Evolutionary conservation across 2,113 vertebrate genomes (phyloP).

Genomic region (Podilymbus podiceps): DNA sequence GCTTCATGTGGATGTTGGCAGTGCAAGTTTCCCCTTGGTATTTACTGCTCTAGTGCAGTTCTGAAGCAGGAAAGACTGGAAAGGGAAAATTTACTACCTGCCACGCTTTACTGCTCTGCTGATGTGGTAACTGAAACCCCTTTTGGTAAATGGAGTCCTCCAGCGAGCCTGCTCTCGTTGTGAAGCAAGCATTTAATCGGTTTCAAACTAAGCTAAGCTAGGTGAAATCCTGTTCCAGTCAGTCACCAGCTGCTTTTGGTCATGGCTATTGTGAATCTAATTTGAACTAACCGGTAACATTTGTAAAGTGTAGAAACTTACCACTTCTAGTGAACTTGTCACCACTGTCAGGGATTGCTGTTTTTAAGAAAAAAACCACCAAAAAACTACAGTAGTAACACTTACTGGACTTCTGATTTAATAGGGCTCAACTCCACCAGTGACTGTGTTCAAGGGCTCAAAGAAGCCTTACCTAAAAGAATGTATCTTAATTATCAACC

Average conservation of each 20-base stretch:
- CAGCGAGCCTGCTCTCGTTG: background rate
- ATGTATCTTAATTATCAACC: conserved; percentile 97
- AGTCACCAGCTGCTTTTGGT: background rate
- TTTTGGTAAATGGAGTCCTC: background rate
- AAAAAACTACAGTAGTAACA: background rate
- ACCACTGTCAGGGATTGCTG: background rate
- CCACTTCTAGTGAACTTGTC: background rate
- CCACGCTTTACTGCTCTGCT: conserved; percentile 10
- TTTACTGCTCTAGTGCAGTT: conserved; percentile 23
- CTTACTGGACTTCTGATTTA: conserved; percentile 54
- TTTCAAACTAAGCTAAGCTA: background rate
- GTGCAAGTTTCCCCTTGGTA: conserved; percentile 22
- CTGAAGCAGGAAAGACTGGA: conserved; percentile 49
- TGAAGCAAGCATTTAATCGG: background rate
- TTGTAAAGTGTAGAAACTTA: background rate
- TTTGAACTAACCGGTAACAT: background rate
- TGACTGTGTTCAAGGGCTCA: conserved; percentile 97
- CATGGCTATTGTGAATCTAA: background rate
- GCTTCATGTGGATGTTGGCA: conserved; percentile 33
- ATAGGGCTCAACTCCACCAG: conserved; percentile 92
- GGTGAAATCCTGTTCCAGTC: background rate
- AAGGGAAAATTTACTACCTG: conserved; percentile 47
- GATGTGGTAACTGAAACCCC: background rate
- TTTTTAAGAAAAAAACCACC: background rate
- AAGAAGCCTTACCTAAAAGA: conserved; percentile 96